Evolutionary conservation across 2,113 vertebrate genomes (phyloP).

Genomic region (Oncorhynchus gorbuscha): DNA sequence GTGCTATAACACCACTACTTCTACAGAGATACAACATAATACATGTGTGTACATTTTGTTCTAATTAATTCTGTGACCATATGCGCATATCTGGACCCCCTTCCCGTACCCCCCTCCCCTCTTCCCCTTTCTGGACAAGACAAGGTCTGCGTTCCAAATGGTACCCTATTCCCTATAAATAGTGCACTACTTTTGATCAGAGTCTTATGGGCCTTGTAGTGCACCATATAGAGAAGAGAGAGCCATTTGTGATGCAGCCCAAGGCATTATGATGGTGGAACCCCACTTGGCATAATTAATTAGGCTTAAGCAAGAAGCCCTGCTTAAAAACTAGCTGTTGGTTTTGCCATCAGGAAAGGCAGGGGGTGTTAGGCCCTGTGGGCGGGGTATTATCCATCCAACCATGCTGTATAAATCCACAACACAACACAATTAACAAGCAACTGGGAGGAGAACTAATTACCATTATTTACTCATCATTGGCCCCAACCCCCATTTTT

Average conservation of each 20-base stretch:
- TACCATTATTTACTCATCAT: conserved; percentile 77
- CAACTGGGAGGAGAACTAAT: conserved; percentile 80
- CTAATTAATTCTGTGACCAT: neutral
- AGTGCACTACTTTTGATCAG: too few relatives aligned
- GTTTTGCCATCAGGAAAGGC: conserved; percentile 64
- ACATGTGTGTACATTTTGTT: too few relatives aligned
- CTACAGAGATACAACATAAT: too few relatives aligned
- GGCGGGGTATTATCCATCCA: conserved; percentile 54
- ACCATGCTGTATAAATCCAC: conserved; percentile 70
- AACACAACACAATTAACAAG: conserved; percentile 77
- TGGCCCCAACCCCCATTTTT: conserved; percentile 56
- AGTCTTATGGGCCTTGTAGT: too few relatives aligned
- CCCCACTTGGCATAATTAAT: conserved; percentile 73
- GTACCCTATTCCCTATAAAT: too few relatives aligned
- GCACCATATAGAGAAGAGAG: too few relatives aligned
- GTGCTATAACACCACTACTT: neutral
- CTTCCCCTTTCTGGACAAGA: neutral
- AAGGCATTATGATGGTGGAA: neutral
- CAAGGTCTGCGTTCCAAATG: too few relatives aligned
- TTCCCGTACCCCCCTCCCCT: neutral
- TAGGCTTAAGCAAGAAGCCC: conserved; percentile 57
- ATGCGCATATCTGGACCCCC: neutral
- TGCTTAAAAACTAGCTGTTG: conserved; percentile 70
- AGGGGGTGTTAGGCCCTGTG: conserved; percentile 25
- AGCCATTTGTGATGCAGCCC: too few relatives aligned